A percentile compares a stretch with the other conserved stretches of the same genome.
These are phyloP conservation scores for Podocnemis expansa DNA, from an alignment of 2,113 vertebrate species.

Conservation along the genomic window DNA sequence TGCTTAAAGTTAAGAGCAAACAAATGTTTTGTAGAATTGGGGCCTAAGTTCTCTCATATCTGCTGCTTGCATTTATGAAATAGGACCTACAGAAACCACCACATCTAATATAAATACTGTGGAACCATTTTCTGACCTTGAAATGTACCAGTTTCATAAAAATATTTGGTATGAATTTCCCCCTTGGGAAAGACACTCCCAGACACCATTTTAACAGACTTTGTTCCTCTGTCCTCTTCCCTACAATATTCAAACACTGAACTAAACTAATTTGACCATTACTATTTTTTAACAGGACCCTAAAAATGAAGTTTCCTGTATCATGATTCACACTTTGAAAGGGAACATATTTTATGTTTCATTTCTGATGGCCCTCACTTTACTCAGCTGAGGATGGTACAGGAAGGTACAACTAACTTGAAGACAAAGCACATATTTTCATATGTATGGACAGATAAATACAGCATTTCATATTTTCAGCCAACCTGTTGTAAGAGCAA, in stretches of 20 bases:
- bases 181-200: background rate
- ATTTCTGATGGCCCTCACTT: fast-evolving
- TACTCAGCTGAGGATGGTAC: background rate
- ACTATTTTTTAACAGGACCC: background rate
- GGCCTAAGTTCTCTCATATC: background rate
- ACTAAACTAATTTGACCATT: background rate
- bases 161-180: background rate
- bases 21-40: background rate
- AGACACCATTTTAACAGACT: background rate
- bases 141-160: background rate
- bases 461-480: background rate
- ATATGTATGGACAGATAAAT: background rate
- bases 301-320: background rate
- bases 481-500: background rate
- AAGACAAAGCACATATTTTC: background rate
- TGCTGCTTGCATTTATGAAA: background rate
- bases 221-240: fast-evolving
- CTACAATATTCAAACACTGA: background rate
- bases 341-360: background rate
- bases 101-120: background rate
- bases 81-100: background rate
- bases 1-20: fast-evolving
- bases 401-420: background rate
- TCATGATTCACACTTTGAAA: background rate
- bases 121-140: background rate